These are phyloP conservation scores for Characodon lateralis DNA, from an alignment of 2,797 vertebrate species.

Conservation along the genomic window DNA sequence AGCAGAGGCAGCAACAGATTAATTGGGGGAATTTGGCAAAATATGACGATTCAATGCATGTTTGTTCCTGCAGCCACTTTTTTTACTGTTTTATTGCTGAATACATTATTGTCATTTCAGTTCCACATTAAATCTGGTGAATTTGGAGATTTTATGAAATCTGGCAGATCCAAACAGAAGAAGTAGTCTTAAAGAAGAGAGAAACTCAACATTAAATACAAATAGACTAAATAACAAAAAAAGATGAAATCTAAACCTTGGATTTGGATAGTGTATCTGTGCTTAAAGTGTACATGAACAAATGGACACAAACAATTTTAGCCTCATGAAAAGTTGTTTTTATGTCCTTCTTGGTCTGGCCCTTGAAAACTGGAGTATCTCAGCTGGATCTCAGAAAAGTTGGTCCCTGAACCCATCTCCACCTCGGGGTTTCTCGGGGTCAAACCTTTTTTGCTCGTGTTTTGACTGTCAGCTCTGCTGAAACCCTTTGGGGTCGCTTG, in stretches of 20 bases:
- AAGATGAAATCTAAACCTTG: not conserved
- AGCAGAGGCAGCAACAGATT: not conserved
- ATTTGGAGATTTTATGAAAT: not conserved
- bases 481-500: slow-evolving; percentile 56
- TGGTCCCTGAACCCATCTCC: slow-evolving; percentile 46
- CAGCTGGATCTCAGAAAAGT: slow-evolving; percentile 37
- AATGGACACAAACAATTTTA: not conserved
- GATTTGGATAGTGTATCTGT: not conserved
- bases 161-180: not conserved
- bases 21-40: no score
- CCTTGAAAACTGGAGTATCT: not conserved
- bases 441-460: slow-evolving; percentile 57
- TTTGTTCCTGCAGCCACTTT: not conserved
- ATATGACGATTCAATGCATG: not conserved
- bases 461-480: slow-evolving; percentile 62
- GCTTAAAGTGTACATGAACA: not conserved
- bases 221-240: not conserved
- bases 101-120: no score
- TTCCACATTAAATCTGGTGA: not conserved
- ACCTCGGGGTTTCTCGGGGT: slow-evolving; percentile 53
- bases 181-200: not conserved
- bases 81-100: no score
- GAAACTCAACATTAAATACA: not conserved
- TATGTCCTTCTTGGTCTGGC: not conserved
- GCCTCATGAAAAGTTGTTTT: not conserved